Evolutionary conservation across 2,888 invertebrate genomes (phyloP).

Genomic region (Sesia bembeciformis): DNA sequence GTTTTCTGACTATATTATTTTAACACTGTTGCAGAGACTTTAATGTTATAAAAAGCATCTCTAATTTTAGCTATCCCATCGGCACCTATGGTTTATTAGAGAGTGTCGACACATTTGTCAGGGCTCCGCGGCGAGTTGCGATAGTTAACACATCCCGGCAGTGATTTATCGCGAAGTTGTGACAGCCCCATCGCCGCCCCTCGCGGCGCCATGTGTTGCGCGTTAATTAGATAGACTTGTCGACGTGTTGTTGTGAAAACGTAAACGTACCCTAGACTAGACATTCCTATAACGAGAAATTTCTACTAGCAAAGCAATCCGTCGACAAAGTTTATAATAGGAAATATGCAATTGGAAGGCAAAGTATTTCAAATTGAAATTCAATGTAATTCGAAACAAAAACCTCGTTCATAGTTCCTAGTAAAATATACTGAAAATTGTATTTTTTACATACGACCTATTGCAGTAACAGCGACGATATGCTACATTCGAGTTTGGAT

Average conservation of each 20-base stretch:
- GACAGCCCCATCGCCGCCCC: constrained; percentile 15
- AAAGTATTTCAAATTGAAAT: too few species aligned
- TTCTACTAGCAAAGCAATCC: not conserved
- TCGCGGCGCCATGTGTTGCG: constrained; percentile 10
- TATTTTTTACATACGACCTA: too few species aligned
- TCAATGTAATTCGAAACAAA: too few species aligned
- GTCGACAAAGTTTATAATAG: not conserved
- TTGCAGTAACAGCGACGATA: too few species aligned
- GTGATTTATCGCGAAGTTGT: constrained; percentile 49
- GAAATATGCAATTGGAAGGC: not conserved
- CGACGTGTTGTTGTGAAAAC: not conserved
- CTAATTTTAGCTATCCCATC: constrained; percentile 26
- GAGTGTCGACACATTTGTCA: constrained; percentile 60
- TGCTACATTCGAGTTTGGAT: too few species aligned
- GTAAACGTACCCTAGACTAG: too few species aligned
- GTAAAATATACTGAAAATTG: too few species aligned
- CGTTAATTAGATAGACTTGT: constrained; percentile 15
- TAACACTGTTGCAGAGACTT: not conserved
- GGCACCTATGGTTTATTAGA: constrained; percentile 33
- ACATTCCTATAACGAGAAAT: not conserved
- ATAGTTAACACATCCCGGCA: constrained; percentile 43
- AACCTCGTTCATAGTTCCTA: too few species aligned
- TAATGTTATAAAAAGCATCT: constrained; percentile 5
- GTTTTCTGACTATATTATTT: too few species aligned
- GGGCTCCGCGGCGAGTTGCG: constrained; percentile 27